Conservation (phyloP, 2,113 vertebrate species). For the Pampusana beccarii region DNA sequence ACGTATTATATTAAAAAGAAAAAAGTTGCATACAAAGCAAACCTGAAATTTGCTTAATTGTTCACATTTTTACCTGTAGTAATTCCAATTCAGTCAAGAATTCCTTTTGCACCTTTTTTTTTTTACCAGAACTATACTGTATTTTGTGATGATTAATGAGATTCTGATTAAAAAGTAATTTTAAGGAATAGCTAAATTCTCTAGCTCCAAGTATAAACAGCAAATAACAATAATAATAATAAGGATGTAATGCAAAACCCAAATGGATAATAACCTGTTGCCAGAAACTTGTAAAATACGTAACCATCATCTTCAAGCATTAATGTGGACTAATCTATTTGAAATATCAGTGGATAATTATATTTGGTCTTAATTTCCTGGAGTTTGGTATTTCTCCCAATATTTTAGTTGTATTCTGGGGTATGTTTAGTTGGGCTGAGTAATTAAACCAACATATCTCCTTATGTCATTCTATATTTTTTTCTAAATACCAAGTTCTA, state of each 20-base stretch:
- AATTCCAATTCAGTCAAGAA: background rate
- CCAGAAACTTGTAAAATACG: background rate
- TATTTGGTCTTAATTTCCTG: background rate
- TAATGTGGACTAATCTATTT: background rate
- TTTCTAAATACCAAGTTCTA: background rate
- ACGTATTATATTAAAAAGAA: background rate
- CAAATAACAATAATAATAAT: background rate
- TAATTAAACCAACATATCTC: background rate
- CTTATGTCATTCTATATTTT: background rate
- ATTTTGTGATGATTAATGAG: background rate
- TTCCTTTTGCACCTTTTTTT: background rate
- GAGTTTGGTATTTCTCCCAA: background rate
- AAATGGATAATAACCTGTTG: background rate
- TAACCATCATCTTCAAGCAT: background rate
- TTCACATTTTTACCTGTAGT: background rate
- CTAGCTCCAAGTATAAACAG: background rate
- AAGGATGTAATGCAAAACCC: background rate
- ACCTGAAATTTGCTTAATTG: background rate
- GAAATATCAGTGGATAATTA: background rate
- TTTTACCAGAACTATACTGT: background rate
- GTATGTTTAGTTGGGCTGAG: background rate
- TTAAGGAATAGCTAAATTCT: background rate
- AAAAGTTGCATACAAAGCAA: background rate
- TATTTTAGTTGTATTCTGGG: background rate
- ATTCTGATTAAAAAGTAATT: background rate